Evolutionary conservation across 2,113 vertebrate genomes (phyloP), one percentile per base, ranked within the genome.

Genomic region (Panthera leo): DNA sequence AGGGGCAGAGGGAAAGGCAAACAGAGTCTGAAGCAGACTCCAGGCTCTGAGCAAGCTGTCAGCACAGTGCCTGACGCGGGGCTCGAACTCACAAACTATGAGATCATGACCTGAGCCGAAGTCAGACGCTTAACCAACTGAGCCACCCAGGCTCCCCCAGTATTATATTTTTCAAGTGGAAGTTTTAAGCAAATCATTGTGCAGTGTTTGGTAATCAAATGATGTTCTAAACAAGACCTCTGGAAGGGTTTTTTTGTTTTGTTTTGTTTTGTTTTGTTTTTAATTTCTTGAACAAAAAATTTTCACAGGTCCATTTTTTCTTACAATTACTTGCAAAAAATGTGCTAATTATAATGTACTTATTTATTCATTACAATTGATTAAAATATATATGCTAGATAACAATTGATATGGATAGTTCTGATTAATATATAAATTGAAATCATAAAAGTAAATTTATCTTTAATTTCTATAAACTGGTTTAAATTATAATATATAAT

Each of bases 261-360:
- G 45, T 16, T 45, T 45, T 45, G 45, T 45, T 45, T 45, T 45
- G 45, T 45, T 45, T 58, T 61, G 58, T 79, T 42, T 63, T 48
- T 15, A 42, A 91, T 70, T 93, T 79, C 31, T 51, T 65, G 42
- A 85, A 70, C 25, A 94, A 82, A 94, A 82, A 58, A 18, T 78
- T 93, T 93, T 95, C 29, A 42, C 8, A 29, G n/a, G 11, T 75
- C 58, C 31, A 1, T 25, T 78, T 97, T 2, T 29, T 79, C 94
- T 78, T 39, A 23, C 12, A 75, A 78, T 93, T 94, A 80, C 71
- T 96, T 96, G 34, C 13, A 78, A 91, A 93, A 87, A 4, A 39
- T 61, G 15, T 91, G 42, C n/a, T 91, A 88, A 85, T 85, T 94
- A 68, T 87, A 92, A 73, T 31, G 29, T 86, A 14, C 23, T 84